Evolutionary conservation across 2,113 vertebrate genomes (phyloP).

Genomic region (Erythrocercus mccallii): DNA sequence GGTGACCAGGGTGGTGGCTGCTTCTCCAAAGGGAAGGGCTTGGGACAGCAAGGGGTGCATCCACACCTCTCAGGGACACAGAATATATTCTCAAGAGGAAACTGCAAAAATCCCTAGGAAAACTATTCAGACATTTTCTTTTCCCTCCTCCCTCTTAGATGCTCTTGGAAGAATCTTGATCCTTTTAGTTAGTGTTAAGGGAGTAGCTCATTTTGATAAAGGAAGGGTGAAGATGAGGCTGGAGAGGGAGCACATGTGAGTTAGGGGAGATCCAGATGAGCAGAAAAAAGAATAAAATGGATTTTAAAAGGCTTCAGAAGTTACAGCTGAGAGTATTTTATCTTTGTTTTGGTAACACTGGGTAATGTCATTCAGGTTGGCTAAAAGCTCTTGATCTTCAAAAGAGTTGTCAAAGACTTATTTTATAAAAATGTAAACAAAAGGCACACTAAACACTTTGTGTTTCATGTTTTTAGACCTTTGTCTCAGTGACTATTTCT

Average conservation of each 20-base stretch:
- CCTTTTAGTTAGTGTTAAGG: not conserved
- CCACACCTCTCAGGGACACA: not conserved
- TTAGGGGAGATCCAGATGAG: not conserved
- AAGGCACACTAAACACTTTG: not conserved
- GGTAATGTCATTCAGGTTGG: not conserved
- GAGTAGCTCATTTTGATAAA: rapidly evolving
- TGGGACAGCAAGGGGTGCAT: not conserved
- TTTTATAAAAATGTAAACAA: not conserved
- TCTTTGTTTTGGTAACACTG: not conserved
- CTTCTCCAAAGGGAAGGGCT: not conserved
- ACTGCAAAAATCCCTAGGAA: not conserved
- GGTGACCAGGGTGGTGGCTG: not conserved
- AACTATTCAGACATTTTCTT: not conserved
- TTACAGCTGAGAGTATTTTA: not conserved
- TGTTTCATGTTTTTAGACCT: not conserved
- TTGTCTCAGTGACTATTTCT: not conserved
- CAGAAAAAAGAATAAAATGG: not conserved
- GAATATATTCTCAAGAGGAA: not conserved
- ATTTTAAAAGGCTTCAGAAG: not conserved
- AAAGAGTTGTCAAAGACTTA: not conserved
- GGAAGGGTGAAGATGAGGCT: not conserved
- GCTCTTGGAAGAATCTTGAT: not conserved
- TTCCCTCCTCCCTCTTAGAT: not conserved
- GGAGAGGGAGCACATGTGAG: not conserved
- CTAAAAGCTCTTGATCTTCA: not conserved